Evolutionary conservation across 2,888 invertebrate genomes (phyloP), one percentile per base, ranked within the genome.

Genomic region (Sisyra terminalis): DNA sequence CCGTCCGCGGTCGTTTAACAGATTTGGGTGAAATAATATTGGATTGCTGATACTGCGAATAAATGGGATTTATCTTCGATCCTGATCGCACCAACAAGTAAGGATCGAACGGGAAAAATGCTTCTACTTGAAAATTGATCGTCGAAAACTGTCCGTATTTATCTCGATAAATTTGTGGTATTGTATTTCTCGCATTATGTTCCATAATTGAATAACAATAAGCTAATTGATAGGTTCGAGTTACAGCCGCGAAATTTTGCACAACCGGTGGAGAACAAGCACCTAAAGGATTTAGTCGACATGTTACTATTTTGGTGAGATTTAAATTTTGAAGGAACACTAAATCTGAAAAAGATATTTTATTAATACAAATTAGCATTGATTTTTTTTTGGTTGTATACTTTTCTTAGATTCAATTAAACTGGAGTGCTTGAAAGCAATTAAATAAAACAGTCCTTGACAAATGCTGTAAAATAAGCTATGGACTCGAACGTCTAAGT

Each of bases 201-300:
- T 94, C 90, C 31, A 94, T 77, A 38, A 93, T 75, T 0, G 88
- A 75, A 58, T 89, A 86, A 61, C 94, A 94, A 63, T 93, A 94
- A 0, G 84, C 89, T 42, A 96, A 67, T 56, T 94, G 93, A 58
- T 90, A 85, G 8, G 78, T 71, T 40, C 85, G 71, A 0, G 87
- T 82, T 2, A 88, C 75, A 0, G 81, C 75, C 0, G 88, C 80
- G 61, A 92, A 90, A 14, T 80, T 79, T 47, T 80, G 76, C 0
- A 79, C 78, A 11, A 90, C 78, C 2, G 78, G 75, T 0, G 78
- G 71, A 31, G 80, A 72, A 56, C 93, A 92, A 1, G 81, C 75
- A 42, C 80, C 72, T 14, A 97, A 66, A 0, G 97, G 97, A 64
- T 96, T 96, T 46, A 97, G 67, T 29, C 75, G 69, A 51, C 85